Evolutionary conservation across 2,888 invertebrate species (phyloP), one percentile per base, ranked within the genome.

Genomic region (Hydriomena furcata): DNA sequence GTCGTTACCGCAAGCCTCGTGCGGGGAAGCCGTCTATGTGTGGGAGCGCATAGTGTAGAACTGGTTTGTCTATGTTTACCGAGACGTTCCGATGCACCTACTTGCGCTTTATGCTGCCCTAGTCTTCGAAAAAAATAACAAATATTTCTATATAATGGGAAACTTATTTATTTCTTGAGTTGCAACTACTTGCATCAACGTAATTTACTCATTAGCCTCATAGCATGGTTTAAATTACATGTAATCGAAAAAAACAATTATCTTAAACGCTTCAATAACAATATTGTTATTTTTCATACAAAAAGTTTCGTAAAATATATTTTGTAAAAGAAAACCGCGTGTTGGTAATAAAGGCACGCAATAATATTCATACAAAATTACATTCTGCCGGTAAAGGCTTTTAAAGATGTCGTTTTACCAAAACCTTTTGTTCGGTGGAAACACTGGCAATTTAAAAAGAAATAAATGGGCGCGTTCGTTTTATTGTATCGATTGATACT

Each of bases 21-120:
- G 67, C 73, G 76, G 78, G 69, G 88, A 88, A 88, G 82, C 87
- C 86, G 68, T 74, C 65, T 55, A 78, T 76, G 87, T 87, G 89
- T 88, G 89, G 84, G 87, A 88, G 79, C 77, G 70, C 68, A 66
- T 67, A 70, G 67, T 68, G 70, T 73, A 66, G 67, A 81, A 84
- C 84, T 69, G 82, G 87, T 87, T 87, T 78, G 71, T 76, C 83
- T 84, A 84, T 79, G 76, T 68, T 61, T 45, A 53, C 52, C 65
- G 66, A 65, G 68, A 65, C 52, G 52, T 30, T 60, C 61, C 54
- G 58, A 65, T 69, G 61, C 63, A 60, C 65, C 63, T 65, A 63
- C 53, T 60, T 45, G 43, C 44, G 51, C 31, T 45, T 61, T 67
- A 73, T 82, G 73, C 72, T 76, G 58, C 59, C 71, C 73, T 68